Evolutionary conservation across 2,888 invertebrate genomes (phyloP).

Genomic region (Caenorhabditis sp.): DNA sequence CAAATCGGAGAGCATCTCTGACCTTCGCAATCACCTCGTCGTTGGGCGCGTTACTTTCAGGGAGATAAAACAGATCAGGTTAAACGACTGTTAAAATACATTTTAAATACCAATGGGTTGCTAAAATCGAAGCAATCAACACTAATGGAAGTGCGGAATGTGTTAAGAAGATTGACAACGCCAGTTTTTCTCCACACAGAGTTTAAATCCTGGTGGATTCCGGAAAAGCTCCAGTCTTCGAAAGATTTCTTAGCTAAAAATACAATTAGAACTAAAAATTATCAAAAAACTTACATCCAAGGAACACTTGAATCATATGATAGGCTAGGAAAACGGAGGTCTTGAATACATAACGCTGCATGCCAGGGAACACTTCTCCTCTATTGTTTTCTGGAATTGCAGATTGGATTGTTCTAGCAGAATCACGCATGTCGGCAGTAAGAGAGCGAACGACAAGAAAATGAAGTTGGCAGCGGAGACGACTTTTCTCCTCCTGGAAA

Average conservation of each 20-base stretch:
- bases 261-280: neutral
- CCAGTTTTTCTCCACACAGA: constrained; percentile 28
- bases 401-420: constrained; percentile 8
- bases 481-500: constrained; percentile 14
- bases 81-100: too few species aligned
- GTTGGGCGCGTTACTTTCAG: constrained; percentile 1
- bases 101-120: constrained; percentile 33
- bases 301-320: constrained; percentile 43
- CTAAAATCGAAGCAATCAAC: constrained; percentile 22
- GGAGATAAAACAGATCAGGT: too few species aligned
- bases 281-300: constrained; percentile 27
- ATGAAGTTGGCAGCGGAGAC: constrained; percentile 10
- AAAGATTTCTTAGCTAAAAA: constrained; percentile 39
- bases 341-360: constrained; percentile 23
- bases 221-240: constrained; percentile 21
- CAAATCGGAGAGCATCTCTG: constrained; percentile 26
- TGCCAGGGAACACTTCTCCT: constrained; percentile 10
- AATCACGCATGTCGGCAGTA: constrained; percentile 6
- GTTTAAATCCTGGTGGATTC: constrained; percentile 16
- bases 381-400: constrained; percentile 18
- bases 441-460: constrained; percentile 19
- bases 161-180: constrained; percentile 28
- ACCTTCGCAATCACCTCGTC: neutral
- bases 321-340: constrained; percentile 17
- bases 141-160: constrained; percentile 9